phyloP scores from a whole-genome alignment of 2,888 invertebrate genomes.

The Philonicus albiceps region DNA sequence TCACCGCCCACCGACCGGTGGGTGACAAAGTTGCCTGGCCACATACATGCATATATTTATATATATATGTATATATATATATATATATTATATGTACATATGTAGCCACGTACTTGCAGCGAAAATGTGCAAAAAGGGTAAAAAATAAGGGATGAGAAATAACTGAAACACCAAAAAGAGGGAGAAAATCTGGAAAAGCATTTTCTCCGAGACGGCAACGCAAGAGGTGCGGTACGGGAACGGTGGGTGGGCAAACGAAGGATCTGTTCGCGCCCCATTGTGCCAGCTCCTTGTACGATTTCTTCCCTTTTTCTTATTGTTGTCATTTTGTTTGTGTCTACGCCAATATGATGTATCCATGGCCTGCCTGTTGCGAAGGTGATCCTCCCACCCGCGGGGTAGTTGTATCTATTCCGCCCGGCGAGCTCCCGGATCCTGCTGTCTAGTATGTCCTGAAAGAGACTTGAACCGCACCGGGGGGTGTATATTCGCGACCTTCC shows the following conservation, averaged over 20 bases:
- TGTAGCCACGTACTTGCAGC: background rate
- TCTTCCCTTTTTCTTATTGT: slow-evolving; percentile 5
- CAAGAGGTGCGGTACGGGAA: background rate
- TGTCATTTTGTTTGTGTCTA: slow-evolving; percentile 9
- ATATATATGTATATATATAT: background rate
- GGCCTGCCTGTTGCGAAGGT: background rate
- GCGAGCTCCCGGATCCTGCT: background rate
- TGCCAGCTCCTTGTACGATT: slow-evolving; percentile 10
- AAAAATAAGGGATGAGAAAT: background rate
- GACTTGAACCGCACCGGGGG: background rate
- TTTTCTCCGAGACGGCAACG: background rate
- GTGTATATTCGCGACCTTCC: background rate
- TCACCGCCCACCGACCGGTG: background rate
- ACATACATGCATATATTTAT: background rate
- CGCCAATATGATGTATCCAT: slow-evolving; percentile 3
- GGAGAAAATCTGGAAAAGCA: background rate
- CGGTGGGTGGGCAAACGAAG: background rate
- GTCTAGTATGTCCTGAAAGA: background rate
- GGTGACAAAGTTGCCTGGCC: background rate
- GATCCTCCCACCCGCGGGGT: background rate
- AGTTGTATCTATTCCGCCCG: background rate
- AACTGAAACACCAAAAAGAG: background rate
- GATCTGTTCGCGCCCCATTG: background rate
- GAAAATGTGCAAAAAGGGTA: background rate
- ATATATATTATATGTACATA: background rate